phyloP scores from a whole-genome alignment of 2,888 invertebrate species.

The Dromius quadrimaculatus region DNA sequence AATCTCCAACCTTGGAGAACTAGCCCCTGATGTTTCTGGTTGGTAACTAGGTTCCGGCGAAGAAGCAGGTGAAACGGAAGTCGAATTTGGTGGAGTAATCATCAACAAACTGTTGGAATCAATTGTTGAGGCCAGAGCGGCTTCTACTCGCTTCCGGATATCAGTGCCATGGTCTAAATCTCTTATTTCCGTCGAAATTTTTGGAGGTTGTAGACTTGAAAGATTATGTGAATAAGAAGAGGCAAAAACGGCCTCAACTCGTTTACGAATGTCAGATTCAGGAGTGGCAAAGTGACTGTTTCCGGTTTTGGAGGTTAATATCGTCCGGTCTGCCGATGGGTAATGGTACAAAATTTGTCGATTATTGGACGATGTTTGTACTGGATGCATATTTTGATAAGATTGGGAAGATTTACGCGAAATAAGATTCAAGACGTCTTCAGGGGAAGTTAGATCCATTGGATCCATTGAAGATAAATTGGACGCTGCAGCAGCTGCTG shows the following conservation, averaged over 20 bases:
- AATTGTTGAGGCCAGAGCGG: slow-evolving; percentile 70
- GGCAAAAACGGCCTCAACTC: slow-evolving; percentile 13
- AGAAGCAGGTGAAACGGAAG: slow-evolving; percentile 69
- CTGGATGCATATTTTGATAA: background rate
- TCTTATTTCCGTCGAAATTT: slow-evolving; percentile 20
- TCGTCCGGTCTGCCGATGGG: too few relatives aligned
- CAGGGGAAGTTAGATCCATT: slow-evolving; percentile 58
- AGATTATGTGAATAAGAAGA: slow-evolving; percentile 11
- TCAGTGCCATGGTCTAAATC: slow-evolving; percentile 68
- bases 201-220: slow-evolving; percentile 34
- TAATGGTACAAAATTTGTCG: too few relatives aligned
- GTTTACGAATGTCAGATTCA: slow-evolving; percentile 1
- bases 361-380: too few relatives aligned
- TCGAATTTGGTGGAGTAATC: slow-evolving; percentile 73
- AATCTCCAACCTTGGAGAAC: slow-evolving; percentile 66
- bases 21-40: slow-evolving; percentile 68
- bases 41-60: slow-evolving; percentile 68
- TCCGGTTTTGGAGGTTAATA: background rate
- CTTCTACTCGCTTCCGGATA: slow-evolving; percentile 74
- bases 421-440: slow-evolving; percentile 63
- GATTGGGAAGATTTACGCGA: slow-evolving; percentile 48
- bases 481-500: slow-evolving; percentile 67
- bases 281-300: background rate
- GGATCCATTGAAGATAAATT: slow-evolving; percentile 58
- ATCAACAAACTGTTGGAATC: slow-evolving; percentile 69